Evolutionary conservation across 2,113 vertebrate species (phyloP).

Genomic region (Rhabdornis inornatus): DNA sequence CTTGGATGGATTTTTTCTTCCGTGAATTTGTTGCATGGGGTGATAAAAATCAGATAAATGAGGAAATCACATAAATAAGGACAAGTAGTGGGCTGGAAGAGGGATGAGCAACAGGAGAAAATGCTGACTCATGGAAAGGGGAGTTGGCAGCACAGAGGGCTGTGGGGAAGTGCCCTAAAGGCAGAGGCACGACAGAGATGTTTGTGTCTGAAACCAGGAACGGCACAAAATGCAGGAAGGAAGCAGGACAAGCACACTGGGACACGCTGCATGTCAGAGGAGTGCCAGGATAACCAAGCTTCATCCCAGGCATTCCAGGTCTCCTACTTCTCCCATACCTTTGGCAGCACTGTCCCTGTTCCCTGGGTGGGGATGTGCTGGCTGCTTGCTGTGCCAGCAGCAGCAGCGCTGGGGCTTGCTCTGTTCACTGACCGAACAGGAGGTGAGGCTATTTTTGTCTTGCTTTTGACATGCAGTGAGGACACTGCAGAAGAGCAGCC

Average conservation of each 20-base stretch:
- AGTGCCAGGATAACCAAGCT: background rate
- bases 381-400: background rate
- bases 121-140: background rate
- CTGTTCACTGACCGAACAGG: background rate
- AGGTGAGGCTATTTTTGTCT: conserved; percentile 42
- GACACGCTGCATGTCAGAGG: background rate
- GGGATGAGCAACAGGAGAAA: background rate
- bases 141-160: background rate
- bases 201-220: background rate
- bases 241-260: background rate
- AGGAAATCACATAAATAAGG: background rate
- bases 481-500: conserved; percentile 11
- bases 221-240: background rate
- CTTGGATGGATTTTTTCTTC: conserved; percentile 30
- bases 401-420: background rate
- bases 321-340: background rate
- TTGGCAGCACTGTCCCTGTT: background rate
- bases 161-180: background rate
- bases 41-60: conserved; percentile 48
- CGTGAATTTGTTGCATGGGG: background rate
- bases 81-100: background rate
- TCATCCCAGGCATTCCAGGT: background rate
- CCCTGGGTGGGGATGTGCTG: background rate
- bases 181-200: background rate
- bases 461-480: background rate